Evolutionary conservation across 2,888 invertebrate species (phyloP).

Genomic region (Lepas anatifera): DNA sequence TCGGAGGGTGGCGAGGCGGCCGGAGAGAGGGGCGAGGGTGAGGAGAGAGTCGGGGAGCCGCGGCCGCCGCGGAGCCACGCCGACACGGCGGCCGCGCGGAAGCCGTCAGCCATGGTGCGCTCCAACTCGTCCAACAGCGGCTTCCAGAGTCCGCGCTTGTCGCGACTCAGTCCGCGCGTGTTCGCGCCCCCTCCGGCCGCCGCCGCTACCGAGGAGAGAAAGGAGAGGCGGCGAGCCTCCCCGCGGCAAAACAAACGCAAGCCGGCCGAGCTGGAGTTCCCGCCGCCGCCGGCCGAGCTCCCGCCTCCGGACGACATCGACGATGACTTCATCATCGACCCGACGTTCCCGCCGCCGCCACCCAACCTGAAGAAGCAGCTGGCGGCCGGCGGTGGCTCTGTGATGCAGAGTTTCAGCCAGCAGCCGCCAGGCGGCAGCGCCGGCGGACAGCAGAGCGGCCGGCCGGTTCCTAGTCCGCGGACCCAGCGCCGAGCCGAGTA

Average conservation of each 20-base stretch:
- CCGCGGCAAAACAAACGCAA: slow-evolving; percentile 35
- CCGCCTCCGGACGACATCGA: slow-evolving; percentile 49
- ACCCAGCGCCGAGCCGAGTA: slow-evolving; percentile 13
- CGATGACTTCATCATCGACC: slow-evolving; percentile 24
- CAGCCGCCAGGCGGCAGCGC: slow-evolving; percentile 19
- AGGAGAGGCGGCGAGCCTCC: slow-evolving; percentile 29
- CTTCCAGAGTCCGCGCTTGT: slow-evolving; percentile 31
- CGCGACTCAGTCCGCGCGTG: slow-evolving; percentile 49
- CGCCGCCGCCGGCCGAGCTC: slow-evolving; percentile 67
- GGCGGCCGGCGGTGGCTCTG: slow-evolving; percentile 19
- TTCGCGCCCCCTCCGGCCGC: slow-evolving; percentile 35
- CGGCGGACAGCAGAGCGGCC: slow-evolving; percentile 15
- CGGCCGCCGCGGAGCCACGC: background rate
- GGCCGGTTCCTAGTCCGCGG: slow-evolving; percentile 17
- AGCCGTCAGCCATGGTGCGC: slow-evolving; percentile 51
- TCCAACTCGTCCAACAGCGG: slow-evolving; percentile 73
- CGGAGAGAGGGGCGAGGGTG: background rate
- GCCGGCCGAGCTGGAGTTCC: slow-evolving; percentile 60
- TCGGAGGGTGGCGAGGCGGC: slow-evolving; percentile 29
- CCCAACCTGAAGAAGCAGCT: slow-evolving; percentile 17
- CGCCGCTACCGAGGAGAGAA: slow-evolving; percentile 18
- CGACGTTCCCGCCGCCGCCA: slow-evolving; percentile 25
- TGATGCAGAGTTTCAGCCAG: slow-evolving; percentile 17
- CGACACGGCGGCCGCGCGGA: slow-evolving; percentile 32
- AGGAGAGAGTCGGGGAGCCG: background rate